Conservation (phyloP, 2,797 vertebrate genomes). For the Cryptoblepharus egeriae region DNA sequence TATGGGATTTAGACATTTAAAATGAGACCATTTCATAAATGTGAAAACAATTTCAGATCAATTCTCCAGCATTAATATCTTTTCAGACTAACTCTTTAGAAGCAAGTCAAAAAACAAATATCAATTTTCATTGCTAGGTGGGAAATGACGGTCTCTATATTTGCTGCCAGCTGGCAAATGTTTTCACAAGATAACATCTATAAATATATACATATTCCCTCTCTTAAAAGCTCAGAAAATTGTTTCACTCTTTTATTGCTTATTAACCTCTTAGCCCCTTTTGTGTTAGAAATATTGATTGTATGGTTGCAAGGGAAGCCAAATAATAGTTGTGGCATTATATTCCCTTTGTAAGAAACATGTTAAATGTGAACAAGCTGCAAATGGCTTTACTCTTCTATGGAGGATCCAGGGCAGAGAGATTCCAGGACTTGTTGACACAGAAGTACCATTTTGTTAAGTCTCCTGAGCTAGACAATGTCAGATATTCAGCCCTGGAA, state of each 20-base stretch:
- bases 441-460: background rate
- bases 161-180: constrained; percentile 17
- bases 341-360: constrained; percentile 36
- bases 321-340: constrained; percentile 24
- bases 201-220: background rate
- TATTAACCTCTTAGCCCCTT: constrained; percentile 38
- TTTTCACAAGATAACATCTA: constrained; percentile 1
- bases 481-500: background rate
- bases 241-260: constrained; percentile 44
- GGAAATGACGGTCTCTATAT: background rate
- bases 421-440: background rate
- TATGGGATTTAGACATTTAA: constrained; percentile 33
- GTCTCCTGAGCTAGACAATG: background rate
- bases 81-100: constrained; percentile 14
- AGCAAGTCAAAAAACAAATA: background rate
- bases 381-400: constrained; percentile 29
- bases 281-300: constrained; percentile 50
- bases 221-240: background rate
- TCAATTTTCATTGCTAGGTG: background rate
- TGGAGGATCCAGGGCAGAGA: constrained; percentile 6
- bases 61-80: constrained; percentile 42
- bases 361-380: constrained; percentile 7
- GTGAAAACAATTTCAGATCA: constrained; percentile 50
- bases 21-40: constrained; percentile 48
- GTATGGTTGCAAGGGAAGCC: constrained; percentile 41